Conservation (phyloP, 2,888 invertebrate species). For the Stramonita haemastoma region DNA sequence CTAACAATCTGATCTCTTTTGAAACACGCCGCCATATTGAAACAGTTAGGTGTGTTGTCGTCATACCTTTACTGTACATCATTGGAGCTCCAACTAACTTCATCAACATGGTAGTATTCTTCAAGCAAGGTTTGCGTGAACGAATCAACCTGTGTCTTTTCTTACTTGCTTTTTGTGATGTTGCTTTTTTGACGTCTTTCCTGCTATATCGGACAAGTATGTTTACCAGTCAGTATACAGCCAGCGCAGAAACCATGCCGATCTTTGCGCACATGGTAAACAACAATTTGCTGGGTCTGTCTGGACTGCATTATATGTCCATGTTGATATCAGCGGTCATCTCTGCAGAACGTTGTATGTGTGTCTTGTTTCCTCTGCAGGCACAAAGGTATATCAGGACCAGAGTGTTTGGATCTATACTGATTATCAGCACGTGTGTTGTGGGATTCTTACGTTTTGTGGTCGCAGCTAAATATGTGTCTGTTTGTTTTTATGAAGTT, state of each 20-base stretch:
- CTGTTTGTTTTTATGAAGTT: neutral
- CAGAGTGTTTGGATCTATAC: neutral
- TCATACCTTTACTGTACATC: neutral
- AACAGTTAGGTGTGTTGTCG: neutral
- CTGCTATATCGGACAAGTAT: neutral
- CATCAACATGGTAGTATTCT: conserved; percentile 29
- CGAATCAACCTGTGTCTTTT: conserved; percentile 30
- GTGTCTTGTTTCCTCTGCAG: conserved; percentile 20
- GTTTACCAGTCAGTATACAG: neutral
- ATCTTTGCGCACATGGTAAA: neutral
- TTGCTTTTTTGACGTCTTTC: neutral
- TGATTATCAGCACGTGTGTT: neutral
- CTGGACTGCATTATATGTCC: neutral
- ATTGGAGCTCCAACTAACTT: neutral
- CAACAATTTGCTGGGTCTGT: conserved; percentile 1
- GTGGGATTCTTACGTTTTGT: neutral
- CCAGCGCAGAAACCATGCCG: neutral
- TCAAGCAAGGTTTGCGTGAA: conserved; percentile 26
- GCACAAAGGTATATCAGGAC: neutral
- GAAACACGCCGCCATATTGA: neutral
- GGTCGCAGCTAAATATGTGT: neutral
- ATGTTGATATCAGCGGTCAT: conserved; percentile 5
- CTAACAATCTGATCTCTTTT: neutral
- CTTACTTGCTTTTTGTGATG: neutral
- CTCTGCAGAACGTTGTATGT: conserved; percentile 24